Percentiles rank a stretch among this genome's conserved stretches.
Evolutionary conservation across 2,888 invertebrate genomes (phyloP).

Genomic region (Sisyra terminalis): DNA sequence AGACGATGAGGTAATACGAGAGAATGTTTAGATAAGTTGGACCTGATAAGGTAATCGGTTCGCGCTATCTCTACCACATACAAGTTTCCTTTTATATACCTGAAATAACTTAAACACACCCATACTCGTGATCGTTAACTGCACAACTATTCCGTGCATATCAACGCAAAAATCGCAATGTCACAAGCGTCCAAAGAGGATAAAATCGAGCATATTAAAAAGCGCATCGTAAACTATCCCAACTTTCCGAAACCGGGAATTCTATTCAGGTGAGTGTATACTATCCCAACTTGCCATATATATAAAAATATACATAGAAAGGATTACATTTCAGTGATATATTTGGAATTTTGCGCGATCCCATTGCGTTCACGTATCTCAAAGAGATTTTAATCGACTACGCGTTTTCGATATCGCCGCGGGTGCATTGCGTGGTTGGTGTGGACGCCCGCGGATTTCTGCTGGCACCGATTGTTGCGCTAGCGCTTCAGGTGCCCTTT

Average conservation of each 20-base stretch:
- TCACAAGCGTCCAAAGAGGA: constrained; percentile 15
- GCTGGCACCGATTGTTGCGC: constrained; percentile 71
- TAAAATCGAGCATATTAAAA: constrained; percentile 42
- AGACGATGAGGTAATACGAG: no score
- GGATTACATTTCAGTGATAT: constrained; percentile 81
- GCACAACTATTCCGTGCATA: no score
- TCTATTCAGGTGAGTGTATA: constrained; percentile 52
- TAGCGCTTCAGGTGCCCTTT: constrained; percentile 65
- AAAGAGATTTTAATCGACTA: constrained; percentile 54
- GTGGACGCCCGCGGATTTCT: constrained; percentile 91
- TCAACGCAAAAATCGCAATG: neutral
- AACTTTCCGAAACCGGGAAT: constrained; percentile 82
- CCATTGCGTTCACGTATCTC: constrained; percentile 49
- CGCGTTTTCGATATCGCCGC: constrained; percentile 34
- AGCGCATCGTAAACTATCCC: constrained; percentile 48
- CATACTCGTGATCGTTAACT: no score
- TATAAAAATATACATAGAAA: no score
- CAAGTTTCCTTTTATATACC: no score
- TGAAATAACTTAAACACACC: no score
- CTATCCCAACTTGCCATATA: neutral
- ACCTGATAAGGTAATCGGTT: no score
- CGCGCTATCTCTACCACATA: no score
- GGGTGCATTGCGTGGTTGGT: constrained; percentile 66
- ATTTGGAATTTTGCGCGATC: constrained; percentile 68
- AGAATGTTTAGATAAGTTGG: no score